Base-by-base conservation (phyloP, 2,888 invertebrate genomes). In the Hirtodrosophila alboralis region DNA sequence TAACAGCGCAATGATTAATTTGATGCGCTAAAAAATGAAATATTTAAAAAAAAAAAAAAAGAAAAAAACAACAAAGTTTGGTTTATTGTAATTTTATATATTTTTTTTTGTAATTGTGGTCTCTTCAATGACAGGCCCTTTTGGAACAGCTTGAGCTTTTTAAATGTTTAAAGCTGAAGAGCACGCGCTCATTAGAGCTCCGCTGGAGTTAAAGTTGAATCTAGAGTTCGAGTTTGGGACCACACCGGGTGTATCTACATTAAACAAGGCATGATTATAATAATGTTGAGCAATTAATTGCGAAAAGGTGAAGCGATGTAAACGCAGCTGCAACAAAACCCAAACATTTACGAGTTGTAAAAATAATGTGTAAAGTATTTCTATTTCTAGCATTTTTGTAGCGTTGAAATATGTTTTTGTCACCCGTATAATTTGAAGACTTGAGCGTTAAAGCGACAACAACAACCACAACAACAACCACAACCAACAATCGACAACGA, bases 261-360 rank as follows among this genome's bases (percentile, higher is more conserved):
- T 84, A 84, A 84, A 84, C 69, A 60, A 64, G 61, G 47, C 56
- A 69, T 72, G 72, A 66, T 79, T 86, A 86, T 70, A 62, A 83
- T 84, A 84, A 86, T 86, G 84, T 80, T 86, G 21, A 59, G 84
- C 81, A 79, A 79, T 79, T 86, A 79, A 79, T 86, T 84, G 79
- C 86, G 34, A 79, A 85, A 75, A 85, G 53, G 30, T 57, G 54
- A 28, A 61, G 27, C 30, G 41, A 51, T 38, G 44, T 45, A 62
- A 31, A 36, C 59, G 77, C 86, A 85, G 75, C 75, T 80, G 75
- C 74, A 80, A 71, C 73, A 59, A 70, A 54, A n/a, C n/a, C 61
- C 58, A 57, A 58, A 51, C 65, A 75, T 53, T 58, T 61, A 54
- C 56, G 36, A 53, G 44, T 41, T 72, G 68, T 75, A 56, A 75